Percentiles rank a stretch among this genome's conserved stretches.
These are phyloP conservation scores for Mirza zaza DNA, from an alignment of 2,113 vertebrate genomes.

Conservation along the genomic window DNA sequence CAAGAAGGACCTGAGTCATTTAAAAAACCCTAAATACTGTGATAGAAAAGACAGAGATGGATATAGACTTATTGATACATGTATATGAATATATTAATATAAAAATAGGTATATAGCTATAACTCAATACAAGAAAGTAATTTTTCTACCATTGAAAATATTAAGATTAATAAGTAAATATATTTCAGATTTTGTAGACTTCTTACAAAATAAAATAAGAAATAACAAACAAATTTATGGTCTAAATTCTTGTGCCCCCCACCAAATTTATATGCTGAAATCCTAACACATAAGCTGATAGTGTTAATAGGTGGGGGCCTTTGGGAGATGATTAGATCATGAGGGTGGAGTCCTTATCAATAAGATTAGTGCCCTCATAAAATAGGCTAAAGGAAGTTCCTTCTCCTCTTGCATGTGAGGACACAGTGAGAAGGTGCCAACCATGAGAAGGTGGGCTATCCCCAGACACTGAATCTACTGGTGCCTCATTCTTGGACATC, in stretches of 20 bases:
- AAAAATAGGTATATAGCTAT: background rate
- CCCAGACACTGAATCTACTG: background rate
- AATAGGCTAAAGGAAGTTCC: accelerated
- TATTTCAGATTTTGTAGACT: background rate
- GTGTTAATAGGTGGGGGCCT: background rate
- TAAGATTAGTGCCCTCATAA: background rate
- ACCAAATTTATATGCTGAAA: background rate
- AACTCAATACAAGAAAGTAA: background rate
- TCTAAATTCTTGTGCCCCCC: background rate
- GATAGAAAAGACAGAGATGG: background rate
- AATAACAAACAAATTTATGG: background rate
- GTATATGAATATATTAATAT: background rate
- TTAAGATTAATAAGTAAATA: background rate
- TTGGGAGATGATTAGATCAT: background rate
- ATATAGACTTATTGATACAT: background rate
- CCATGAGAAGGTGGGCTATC: background rate
- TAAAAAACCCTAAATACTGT: background rate
- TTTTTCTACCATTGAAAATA: background rate
- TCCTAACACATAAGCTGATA: background rate
- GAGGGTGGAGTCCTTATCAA: accelerated
- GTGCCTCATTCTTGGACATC: background rate
- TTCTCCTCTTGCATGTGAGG: background rate
- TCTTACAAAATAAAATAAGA: background rate
- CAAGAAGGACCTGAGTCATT: background rate
- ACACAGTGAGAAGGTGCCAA: background rate